phyloP scores from a whole-genome alignment of 2,113 vertebrate genomes.

The Poicephalus gulielmi region DNA sequence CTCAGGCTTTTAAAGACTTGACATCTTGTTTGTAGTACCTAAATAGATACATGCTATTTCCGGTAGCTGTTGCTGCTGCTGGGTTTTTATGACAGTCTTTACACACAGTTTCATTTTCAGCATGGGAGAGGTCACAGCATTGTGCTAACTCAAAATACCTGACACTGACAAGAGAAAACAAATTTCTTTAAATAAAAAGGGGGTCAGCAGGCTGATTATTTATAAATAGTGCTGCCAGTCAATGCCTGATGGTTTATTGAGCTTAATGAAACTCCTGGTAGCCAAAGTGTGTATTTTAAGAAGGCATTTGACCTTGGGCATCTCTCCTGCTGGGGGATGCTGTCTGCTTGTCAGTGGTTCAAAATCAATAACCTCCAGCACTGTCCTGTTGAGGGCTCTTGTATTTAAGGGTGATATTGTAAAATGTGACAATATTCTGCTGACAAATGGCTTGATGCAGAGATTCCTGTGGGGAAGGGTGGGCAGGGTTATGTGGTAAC shows the following conservation, averaged over 20 bases:
- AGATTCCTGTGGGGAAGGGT: not conserved
- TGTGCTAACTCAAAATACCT: not conserved
- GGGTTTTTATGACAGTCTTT: not conserved
- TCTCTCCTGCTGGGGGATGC: slow-evolving; percentile 23
- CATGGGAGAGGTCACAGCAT: not conserved
- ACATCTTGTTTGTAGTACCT: slow-evolving; percentile 32
- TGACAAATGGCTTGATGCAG: not conserved
- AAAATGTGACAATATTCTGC: slow-evolving; percentile 59
- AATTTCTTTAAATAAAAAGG: slow-evolving; percentile 39
- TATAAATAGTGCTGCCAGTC: slow-evolving; percentile 42
- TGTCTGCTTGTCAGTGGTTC: slow-evolving; percentile 53
- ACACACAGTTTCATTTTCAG: not conserved
- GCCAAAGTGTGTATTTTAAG: slow-evolving; percentile 59
- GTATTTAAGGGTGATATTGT: slow-evolving; percentile 36
- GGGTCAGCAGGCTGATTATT: slow-evolving; percentile 36
- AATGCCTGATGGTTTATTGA: slow-evolving; percentile 46
- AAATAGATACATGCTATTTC: not conserved
- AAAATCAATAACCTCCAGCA: slow-evolving; percentile 42
- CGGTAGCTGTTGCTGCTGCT: not conserved
- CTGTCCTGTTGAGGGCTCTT: not conserved
- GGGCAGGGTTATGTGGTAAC: not conserved
- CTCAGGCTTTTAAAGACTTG: not conserved
- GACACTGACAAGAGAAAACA: slow-evolving; percentile 35
- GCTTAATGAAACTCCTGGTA: slow-evolving; percentile 44
- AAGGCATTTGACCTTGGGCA: slow-evolving; percentile 44